These are phyloP conservation scores for Drosophila limbata DNA, from an alignment of 2,888 invertebrate genomes.

Conservation along the genomic window DNA sequence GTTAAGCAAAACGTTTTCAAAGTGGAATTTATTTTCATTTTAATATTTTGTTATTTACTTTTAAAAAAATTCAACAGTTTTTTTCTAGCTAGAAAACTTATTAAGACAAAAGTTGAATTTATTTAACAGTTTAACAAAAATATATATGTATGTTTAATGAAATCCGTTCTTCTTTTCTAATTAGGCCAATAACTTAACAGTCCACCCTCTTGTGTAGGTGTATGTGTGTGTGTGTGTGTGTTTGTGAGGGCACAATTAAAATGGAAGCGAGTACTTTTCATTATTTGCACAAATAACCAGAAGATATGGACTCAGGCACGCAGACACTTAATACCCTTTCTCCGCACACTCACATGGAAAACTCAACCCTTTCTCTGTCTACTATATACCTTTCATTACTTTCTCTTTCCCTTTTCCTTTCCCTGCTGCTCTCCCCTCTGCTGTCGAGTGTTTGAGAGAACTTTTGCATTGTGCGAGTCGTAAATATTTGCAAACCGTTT, in stretches of 20 bases:
- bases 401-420: neutral
- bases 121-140: too few species aligned
- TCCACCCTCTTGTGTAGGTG: neutral
- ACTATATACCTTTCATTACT: neutral
- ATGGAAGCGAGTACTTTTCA: constrained; percentile 37
- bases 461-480: constrained; percentile 63
- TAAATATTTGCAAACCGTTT: constrained; percentile 73
- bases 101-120: too few species aligned
- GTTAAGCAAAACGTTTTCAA: too few species aligned
- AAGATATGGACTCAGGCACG: constrained; percentile 64
- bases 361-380: neutral
- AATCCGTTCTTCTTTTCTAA: neutral
- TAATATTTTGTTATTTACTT: too few species aligned
- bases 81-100: too few species aligned
- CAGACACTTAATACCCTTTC: constrained; percentile 35
- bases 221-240: constrained; percentile 5
- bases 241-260: constrained; percentile 55
- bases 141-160: too few species aligned
- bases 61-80: too few species aligned
- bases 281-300: constrained; percentile 66
- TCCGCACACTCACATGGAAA: constrained; percentile 1
- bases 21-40: too few species aligned
- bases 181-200: neutral
- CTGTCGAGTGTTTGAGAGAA: constrained; percentile 35
- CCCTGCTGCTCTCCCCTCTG: neutral